phyloP scores from a whole-genome alignment of 1,140 invertebrate species.

The Chlorops oryzae region DNA sequence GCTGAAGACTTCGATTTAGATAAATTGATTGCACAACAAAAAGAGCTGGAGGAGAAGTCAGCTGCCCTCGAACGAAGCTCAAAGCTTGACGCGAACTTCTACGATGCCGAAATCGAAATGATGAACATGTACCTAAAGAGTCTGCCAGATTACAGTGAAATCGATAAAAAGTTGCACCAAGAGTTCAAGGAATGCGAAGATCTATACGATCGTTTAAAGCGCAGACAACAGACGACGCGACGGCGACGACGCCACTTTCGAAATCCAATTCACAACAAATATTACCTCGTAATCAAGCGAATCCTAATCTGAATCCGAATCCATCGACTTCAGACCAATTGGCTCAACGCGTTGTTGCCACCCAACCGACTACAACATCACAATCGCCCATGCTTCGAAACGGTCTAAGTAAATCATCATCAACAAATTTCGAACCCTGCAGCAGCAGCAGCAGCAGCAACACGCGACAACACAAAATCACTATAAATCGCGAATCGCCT shows the following conservation, averaged over 20 bases:
- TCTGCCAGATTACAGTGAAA: slow-evolving; percentile 44
- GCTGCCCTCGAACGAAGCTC: slow-evolving; percentile 32
- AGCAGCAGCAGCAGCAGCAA: slow-evolving; percentile 3
- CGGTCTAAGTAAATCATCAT: too few relatives aligned
- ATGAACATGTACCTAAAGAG: slow-evolving; percentile 48
- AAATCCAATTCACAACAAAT: slow-evolving; percentile 42
- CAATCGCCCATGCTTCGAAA: too few relatives aligned
- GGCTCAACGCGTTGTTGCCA: too few relatives aligned
- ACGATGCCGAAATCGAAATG: slow-evolving; percentile 46
- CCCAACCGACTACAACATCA: too few relatives aligned
- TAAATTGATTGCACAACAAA: slow-evolving; percentile 37
- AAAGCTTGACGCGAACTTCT: slow-evolving; percentile 42
- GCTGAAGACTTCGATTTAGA: slow-evolving; percentile 29
- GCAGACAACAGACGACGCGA: slow-evolving; percentile 30
- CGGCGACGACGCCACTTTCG: slow-evolving; percentile 23
- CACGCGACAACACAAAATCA: not conserved
- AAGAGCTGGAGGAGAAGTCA: slow-evolving; percentile 35
- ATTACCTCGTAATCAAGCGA: not conserved
- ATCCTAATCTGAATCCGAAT: not conserved
- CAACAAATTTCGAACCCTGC: too few relatives aligned
- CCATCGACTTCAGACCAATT: too few relatives aligned
- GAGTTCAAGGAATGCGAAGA: slow-evolving; percentile 46
- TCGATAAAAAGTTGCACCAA: slow-evolving; percentile 42
- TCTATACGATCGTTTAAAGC: slow-evolving; percentile 40
- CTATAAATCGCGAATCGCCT: slow-evolving; percentile 8